A percentile compares a stretch with the other conserved stretches of the same genome.
These are phyloP conservation scores for Ferrisia virgata DNA, from an alignment of 2,888 invertebrate species.

Conservation along the genomic window DNA sequence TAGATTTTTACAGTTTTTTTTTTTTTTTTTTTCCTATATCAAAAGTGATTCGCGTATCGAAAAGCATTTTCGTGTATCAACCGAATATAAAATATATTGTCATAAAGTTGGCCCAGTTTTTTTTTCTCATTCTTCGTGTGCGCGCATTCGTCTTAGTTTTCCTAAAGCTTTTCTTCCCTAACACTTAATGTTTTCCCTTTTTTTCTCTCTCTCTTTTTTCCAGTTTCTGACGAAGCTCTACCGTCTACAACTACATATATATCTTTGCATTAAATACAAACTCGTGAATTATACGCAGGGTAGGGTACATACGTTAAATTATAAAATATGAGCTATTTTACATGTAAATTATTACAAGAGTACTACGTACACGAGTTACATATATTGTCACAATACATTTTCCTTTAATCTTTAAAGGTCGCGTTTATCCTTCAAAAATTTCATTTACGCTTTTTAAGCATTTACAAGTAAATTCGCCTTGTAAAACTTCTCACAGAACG, in stretches of 20 bases:
- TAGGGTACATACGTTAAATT: neutral
- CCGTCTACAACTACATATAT: too few relatives aligned
- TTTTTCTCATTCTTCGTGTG: neutral
- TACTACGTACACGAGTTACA: neutral
- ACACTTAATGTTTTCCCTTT: neutral
- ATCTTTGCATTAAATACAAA: too few relatives aligned
- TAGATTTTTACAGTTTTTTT: constrained; percentile 12
- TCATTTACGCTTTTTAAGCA: neutral
- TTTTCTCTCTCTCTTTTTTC: neutral
- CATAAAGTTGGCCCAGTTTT: constrained; percentile 7
- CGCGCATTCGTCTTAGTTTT: neutral
- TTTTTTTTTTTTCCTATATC: too few relatives aligned
- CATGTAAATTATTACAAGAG: neutral
- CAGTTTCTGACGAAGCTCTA: too few relatives aligned
- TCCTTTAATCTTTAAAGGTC: neutral
- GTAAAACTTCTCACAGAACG: neutral
- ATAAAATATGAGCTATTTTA: neutral
- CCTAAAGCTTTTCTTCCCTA: neutral
- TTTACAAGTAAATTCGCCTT: neutral
- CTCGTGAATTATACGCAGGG: neutral
- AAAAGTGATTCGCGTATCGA: constrained; percentile 5
- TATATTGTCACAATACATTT: neutral
- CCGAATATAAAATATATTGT: constrained; percentile 12
- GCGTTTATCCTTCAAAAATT: neutral
- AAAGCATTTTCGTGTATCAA: constrained; percentile 15